Conservation (phyloP, 1,140 invertebrate species). For the Plodia interpunctella region DNA sequence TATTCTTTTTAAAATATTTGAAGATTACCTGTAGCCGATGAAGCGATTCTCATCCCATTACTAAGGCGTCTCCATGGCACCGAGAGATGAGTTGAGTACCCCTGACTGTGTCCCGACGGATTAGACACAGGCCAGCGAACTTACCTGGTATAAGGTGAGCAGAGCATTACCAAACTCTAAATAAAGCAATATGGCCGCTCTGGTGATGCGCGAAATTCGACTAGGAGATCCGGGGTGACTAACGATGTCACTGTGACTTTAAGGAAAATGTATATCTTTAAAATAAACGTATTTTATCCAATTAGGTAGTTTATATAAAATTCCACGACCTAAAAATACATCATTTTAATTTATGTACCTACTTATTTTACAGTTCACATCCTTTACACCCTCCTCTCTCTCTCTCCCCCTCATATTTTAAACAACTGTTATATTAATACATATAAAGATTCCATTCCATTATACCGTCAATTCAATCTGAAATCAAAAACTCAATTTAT, state of each 20-base stretch:
- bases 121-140: constrained; percentile 37
- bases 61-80: constrained; percentile 23
- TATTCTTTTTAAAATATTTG: neutral
- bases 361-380: no score
- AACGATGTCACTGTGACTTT: neutral
- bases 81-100: constrained; percentile 25
- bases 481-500: constrained; percentile 25
- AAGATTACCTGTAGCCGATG: neutral
- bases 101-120: constrained; percentile 31
- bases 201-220: constrained; percentile 41
- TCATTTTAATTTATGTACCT: no score
- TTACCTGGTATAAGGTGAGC: constrained; percentile 35
- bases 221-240: constrained; percentile 3
- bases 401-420: no score
- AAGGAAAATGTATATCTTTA: no score
- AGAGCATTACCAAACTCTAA: constrained; percentile 39
- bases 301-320: no score
- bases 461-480: neutral
- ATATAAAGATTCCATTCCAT: neutral
- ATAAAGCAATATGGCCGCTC: constrained; percentile 44
- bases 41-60: neutral
- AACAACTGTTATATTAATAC: no score
- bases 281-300: no score
- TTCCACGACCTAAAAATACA: no score
- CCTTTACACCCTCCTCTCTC: no score